These are phyloP conservation scores for Bombus difficillimus DNA, from an alignment of 1,140 invertebrate genomes.

Conservation along the genomic window DNA sequence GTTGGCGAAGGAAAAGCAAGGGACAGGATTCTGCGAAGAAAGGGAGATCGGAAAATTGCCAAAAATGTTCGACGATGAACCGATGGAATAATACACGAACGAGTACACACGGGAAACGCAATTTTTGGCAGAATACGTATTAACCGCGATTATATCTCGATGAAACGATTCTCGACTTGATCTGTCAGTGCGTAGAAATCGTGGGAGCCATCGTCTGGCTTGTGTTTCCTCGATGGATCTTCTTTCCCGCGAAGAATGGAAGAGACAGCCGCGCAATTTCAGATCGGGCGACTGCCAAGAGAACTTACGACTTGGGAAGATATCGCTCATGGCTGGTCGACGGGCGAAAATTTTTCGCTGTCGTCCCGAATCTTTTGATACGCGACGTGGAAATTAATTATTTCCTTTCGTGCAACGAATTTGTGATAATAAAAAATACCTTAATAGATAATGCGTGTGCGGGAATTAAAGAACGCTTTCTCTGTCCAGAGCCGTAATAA, in stretches of 20 bases:
- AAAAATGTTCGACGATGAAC: conserved; percentile 5
- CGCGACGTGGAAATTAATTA: too few species aligned
- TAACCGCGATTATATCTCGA: conserved; percentile 35
- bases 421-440: too few species aligned
- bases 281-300: conserved; percentile 40
- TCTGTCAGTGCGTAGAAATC: neutral
- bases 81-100: conserved; percentile 11
- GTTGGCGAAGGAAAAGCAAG: neutral
- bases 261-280: neutral
- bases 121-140: conserved; percentile 46
- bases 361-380: neutral
- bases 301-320: conserved; percentile 18
- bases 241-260: neutral
- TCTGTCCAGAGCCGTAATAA: too few species aligned
- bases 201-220: neutral
- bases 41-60: conserved; percentile 37
- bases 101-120: neutral
- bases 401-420: neutral
- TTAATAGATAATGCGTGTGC: too few species aligned
- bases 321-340: conserved; percentile 14
- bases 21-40: neutral
- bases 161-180: neutral
- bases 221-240: neutral
- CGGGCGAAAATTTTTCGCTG: neutral
- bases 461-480: too few species aligned